A percentile compares a stretch with the other conserved stretches of the same genome.
These are phyloP conservation scores for Drosophila lowei DNA, from an alignment of 1,140 invertebrate genomes.

Conservation along the genomic window DNA sequence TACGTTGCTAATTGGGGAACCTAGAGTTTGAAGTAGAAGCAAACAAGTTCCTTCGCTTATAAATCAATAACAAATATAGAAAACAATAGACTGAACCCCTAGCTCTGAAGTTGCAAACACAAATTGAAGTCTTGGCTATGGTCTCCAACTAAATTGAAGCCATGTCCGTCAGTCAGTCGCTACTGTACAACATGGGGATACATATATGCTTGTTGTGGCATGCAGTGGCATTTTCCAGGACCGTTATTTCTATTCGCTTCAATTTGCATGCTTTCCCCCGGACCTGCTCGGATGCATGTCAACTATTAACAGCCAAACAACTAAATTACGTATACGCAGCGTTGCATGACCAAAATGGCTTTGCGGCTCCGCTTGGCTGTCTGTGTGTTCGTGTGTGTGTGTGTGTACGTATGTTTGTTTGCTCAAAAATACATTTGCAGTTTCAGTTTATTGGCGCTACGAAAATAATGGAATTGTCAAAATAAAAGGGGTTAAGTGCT, in stretches of 20 bases:
- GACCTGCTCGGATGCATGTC: conserved; percentile 25
- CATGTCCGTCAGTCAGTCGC: too few species aligned
- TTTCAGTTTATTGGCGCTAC: conserved; percentile 66
- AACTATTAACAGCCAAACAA: conserved; percentile 64
- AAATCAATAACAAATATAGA: too few species aligned
- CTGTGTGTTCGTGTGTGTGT: conserved; percentile 7
- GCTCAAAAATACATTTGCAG: conserved; percentile 65
- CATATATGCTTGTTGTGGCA: too few species aligned
- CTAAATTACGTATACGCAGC: conserved; percentile 71
- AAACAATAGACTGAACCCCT: too few species aligned
- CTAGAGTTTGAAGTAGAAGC: too few species aligned
- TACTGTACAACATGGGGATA: too few species aligned
- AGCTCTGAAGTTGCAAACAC: too few species aligned
- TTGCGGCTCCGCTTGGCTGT: neutral
- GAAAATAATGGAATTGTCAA: conserved; percentile 77
- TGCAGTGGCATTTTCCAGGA: too few species aligned
- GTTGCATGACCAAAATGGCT: conserved; percentile 43
- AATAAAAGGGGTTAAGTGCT: conserved; percentile 75
- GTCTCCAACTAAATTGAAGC: too few species aligned
- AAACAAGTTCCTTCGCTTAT: neutral
- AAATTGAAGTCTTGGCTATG: too few species aligned
- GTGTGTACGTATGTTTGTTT: conserved; percentile 19
- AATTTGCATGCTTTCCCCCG: too few species aligned
- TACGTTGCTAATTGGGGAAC: neutral
- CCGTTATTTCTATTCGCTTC: too few species aligned